Evolutionary conservation across 2,113 vertebrate genomes (phyloP).

Genomic region (Oryzias celebensis): DNA sequence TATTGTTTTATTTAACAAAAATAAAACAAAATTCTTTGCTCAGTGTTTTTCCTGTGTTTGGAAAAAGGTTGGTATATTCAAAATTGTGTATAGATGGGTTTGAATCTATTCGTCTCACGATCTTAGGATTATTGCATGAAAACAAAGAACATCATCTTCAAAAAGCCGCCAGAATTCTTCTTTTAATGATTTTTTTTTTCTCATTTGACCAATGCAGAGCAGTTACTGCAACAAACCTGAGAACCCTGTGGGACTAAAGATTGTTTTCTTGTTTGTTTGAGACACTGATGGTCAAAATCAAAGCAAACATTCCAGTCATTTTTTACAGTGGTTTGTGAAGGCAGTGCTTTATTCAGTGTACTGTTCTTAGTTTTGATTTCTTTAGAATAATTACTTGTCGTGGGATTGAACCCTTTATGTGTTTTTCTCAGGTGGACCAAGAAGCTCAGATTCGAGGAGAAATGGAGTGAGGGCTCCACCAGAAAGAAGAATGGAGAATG

Average conservation of each 20-base stretch:
- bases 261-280: conserved; percentile 20
- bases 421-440: conserved; percentile 75
- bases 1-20: conserved; percentile 53
- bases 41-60: conserved; percentile 21
- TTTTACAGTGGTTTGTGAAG: conserved; percentile 29
- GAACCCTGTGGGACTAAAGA: background rate
- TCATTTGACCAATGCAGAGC: conserved; percentile 6
- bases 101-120: conserved; percentile 32
- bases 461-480: conserved; percentile 85
- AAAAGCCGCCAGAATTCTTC: too few species aligned
- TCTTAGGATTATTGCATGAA: conserved; percentile 55
- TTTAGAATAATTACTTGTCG: background rate
- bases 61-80: conserved; percentile 20
- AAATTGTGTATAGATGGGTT: conserved; percentile 6
- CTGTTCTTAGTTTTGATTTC: conserved; percentile 5
- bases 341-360: conserved; percentile 6
- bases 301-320: conserved; percentile 33
- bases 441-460: conserved; percentile 84
- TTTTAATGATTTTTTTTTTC: background rate
- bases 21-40: conserved; percentile 21
- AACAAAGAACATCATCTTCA: conserved; percentile 42
- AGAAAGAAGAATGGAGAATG: conserved; percentile 92
- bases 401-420: conserved; percentile 19
- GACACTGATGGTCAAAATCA: conserved; percentile 9
- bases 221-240: background rate